Conservation (phyloP, 2,888 invertebrate genomes). For the Latheticus oryzae region DNA sequence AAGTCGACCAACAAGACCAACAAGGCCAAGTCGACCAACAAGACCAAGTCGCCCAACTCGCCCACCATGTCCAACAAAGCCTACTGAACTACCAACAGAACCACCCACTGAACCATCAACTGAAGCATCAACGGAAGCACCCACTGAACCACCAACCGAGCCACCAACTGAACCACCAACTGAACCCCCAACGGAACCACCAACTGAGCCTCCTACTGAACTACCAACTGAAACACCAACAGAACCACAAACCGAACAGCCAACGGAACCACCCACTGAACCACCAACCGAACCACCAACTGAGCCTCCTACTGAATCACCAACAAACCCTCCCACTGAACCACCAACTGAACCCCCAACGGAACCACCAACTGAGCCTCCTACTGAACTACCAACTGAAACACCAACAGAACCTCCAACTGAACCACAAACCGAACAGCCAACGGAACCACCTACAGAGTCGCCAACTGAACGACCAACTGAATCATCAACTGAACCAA, state of each 20-base stretch:
- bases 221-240: conserved; percentile 13
- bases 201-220: conserved; percentile 24
- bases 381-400: conserved; percentile 30
- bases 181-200: conserved; percentile 25
- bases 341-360: conserved; percentile 3
- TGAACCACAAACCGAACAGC: conserved; percentile 18
- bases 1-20: conserved; percentile 12
- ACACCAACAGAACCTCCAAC: conserved; percentile 15
- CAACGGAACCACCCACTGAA: conserved; percentile 12
- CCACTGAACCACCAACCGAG: conserved; percentile 26
- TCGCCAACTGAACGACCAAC: neutral
- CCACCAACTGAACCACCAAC: conserved; percentile 19
- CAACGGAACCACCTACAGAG: conserved; percentile 14
- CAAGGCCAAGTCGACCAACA: conserved; percentile 8
- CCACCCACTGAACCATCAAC: conserved; percentile 5
- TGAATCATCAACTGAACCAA: conserved; percentile 8
- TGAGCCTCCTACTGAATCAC: neutral
- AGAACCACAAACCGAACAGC: conserved; percentile 15
- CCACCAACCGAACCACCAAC: conserved; percentile 4
- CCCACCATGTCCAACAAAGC: conserved; percentile 14
- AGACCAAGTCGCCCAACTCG: conserved; percentile 7
- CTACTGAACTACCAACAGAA: conserved; percentile 10
- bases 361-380: conserved; percentile 13
- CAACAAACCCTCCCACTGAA: conserved; percentile 7
- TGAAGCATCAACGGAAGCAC: conserved; percentile 6